These are phyloP conservation scores for Nasonia giraulti DNA, from an alignment of 1,140 invertebrate species.

Conservation along the genomic window DNA sequence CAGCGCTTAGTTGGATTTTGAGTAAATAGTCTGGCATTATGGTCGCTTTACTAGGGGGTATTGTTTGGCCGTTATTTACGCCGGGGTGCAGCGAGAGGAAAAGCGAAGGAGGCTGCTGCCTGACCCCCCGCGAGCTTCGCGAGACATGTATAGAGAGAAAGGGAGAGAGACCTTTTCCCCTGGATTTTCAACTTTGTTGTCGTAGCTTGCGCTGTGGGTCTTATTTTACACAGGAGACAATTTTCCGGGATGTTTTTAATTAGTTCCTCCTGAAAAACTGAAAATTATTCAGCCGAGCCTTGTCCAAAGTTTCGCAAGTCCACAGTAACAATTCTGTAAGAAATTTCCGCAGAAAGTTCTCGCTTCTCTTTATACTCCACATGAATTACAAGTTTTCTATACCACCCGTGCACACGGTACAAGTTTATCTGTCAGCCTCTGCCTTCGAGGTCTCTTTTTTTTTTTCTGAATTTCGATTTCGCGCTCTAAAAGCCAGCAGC, in stretches of 20 bases:
- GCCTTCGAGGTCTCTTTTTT: neutral
- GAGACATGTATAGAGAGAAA: neutral
- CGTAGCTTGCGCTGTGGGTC: too few species aligned
- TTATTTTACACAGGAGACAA: too few species aligned
- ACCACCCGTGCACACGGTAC: neutral
- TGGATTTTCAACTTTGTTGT: neutral
- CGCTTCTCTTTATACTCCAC: too few species aligned
- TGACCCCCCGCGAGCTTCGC: too few species aligned
- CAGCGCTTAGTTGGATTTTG: neutral
- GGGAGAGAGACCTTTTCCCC: too few species aligned
- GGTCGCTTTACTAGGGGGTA: conserved; percentile 11
- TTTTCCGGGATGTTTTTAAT: too few species aligned
- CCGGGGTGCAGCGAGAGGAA: neutral
- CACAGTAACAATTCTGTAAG: too few species aligned
- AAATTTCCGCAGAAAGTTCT: too few species aligned
- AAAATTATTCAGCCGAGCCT: too few species aligned
- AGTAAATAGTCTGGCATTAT: conserved; percentile 22
- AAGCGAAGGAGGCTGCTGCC: neutral
- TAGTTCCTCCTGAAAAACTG: too few species aligned
- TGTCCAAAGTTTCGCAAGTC: too few species aligned
- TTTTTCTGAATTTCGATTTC: conserved; percentile 36
- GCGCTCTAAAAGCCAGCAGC: conserved; percentile 12
- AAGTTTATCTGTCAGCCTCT: neutral
- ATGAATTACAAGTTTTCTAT: too few species aligned
- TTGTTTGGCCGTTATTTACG: neutral